Evolutionary conservation across 2,888 invertebrate genomes (phyloP), one percentile per base, ranked within the genome.

Genomic region (Erebia ligea): DNA sequence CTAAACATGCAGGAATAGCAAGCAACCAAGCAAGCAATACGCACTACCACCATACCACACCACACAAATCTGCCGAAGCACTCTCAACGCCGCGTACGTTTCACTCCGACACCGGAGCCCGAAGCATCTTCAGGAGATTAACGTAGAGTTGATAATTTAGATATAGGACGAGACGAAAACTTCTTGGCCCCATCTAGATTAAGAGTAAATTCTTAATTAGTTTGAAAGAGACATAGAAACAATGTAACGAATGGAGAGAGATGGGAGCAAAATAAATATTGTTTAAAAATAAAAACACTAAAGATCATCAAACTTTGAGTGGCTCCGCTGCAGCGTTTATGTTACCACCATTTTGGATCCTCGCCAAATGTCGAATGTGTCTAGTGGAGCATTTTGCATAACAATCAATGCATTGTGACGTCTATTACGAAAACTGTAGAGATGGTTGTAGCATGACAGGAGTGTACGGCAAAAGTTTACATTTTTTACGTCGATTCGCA

Each of bases 351-450:
- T 58, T 54, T 68, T 72, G 72, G 69, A 67, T n/a, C 10, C n/a
- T 10, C 13, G 69, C 72, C 72, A 72, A 70, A 19, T 19, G 54
- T 69, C 67, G 59, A 61, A 68, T 67, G 69, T 68, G 64, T 52
- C 54, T 67, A 65, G 64, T 42, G 58, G 50, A 58, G 52, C 57
- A 58, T 58, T 50, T 34, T 63, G 21, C 17, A 54, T 19, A 8
- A 42, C 56, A 21, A 54, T 63, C 17, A 13, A 19, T 45, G 54
- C 54, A 66, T 66, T 66, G 40, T 45, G 56, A 19, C 42, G n/a
- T 57, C 56, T 66, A 66, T 57, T 40, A 15, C 1, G 8, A 42
- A 15, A 10, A 2, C 0, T 2, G 15, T n/a, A 66, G 21, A 45
- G 66, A 21, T 21, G 5, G 13, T 66, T 19, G 25, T 66, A 21